phyloP scores from a whole-genome alignment of 2,113 vertebrate species.

The Malurus melanocephalus region DNA sequence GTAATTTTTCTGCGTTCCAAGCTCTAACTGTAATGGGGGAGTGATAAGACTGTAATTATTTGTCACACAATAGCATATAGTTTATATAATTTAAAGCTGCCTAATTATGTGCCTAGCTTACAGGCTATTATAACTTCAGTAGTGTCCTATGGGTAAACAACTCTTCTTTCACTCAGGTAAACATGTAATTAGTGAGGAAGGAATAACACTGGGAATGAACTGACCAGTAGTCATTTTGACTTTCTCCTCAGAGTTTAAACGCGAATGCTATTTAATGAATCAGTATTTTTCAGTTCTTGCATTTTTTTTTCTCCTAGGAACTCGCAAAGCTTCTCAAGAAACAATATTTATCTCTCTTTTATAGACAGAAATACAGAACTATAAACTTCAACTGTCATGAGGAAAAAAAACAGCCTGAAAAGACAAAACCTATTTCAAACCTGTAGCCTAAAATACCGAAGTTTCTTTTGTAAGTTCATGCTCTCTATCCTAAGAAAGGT shows the following conservation, averaged over 20 bases:
- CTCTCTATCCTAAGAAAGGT: not conserved
- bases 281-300: not conserved
- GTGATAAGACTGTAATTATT: conserved; percentile 3
- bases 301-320: not conserved
- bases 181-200: not conserved
- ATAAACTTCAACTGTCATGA: not conserved
- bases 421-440: not conserved
- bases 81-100: not conserved
- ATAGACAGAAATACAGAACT: not conserved
- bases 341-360: not conserved
- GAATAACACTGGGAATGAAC: not conserved
- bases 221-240: not conserved
- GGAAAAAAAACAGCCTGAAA: not conserved
- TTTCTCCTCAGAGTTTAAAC: not conserved
- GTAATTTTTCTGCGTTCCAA: not conserved
- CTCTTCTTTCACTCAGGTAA: not conserved
- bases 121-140: not conserved
- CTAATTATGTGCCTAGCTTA: not conserved
- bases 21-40: not conserved
- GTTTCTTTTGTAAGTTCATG: not conserved
- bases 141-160: not conserved
- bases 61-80: not conserved
- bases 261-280: not conserved
- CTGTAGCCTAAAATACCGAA: not conserved
- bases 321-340: not conserved